phyloP scores from a whole-genome alignment of 2,797 vertebrate species.

The Antrozous pallidus region DNA sequence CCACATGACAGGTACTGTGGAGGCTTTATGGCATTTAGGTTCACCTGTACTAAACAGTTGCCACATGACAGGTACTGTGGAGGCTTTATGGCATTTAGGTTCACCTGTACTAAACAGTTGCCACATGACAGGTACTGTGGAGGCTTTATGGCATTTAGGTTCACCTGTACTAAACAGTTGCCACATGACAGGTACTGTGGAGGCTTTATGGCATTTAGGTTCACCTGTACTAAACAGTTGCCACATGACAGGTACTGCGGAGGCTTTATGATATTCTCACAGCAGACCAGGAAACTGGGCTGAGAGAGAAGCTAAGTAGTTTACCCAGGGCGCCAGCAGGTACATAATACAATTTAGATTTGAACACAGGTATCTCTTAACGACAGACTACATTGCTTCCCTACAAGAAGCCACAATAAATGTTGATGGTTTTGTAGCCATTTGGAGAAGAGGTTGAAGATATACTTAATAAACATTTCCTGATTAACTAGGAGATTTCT shows the following conservation, averaged over 20 bases:
- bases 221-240: background rate
- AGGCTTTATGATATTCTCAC: background rate
- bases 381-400: background rate
- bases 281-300: background rate
- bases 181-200: background rate
- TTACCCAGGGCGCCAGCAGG: background rate
- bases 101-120: background rate
- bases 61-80: background rate
- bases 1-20: background rate
- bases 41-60: background rate
- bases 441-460: constrained; percentile 29
- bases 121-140: background rate
- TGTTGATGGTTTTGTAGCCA: background rate
- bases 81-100: background rate
- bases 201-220: background rate
- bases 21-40: background rate
- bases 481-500: background rate
- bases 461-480: background rate
- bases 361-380: background rate
- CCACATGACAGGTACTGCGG: background rate
- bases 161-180: background rate
- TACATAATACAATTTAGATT: background rate
- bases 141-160: background rate
- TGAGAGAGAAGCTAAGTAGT: background rate
- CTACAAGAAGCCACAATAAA: background rate